Percentiles rank a stretch among this genome's conserved stretches.
These are phyloP conservation scores for Acropternis orthonyx DNA, from an alignment of 2,797 vertebrate species.

Conservation along the genomic window DNA sequence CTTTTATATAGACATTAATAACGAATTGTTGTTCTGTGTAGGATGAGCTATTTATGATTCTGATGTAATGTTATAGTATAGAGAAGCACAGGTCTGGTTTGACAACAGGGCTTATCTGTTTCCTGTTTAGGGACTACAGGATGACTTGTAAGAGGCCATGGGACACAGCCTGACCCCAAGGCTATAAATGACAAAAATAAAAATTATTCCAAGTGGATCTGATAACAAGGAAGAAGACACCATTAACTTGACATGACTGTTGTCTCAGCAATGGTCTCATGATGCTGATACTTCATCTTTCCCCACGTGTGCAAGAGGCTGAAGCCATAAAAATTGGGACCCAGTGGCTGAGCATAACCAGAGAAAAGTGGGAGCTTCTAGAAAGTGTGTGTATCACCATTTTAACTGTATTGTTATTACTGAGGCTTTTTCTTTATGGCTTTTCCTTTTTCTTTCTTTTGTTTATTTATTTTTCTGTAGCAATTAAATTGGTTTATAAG, in stretches of 20 bases:
- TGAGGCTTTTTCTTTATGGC: background rate
- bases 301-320: background rate
- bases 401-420: background rate
- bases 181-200: background rate
- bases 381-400: background rate
- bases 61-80: accelerated
- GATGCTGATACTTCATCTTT: background rate
- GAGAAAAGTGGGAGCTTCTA: background rate
- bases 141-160: background rate
- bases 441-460: background rate
- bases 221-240: background rate
- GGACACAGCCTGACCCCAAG: background rate
- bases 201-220: background rate
- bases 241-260: background rate
- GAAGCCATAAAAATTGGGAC: background rate
- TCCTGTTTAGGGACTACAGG: background rate
- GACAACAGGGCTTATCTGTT: background rate
- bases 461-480: no score
- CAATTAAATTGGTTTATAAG: background rate
- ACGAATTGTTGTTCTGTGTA: background rate
- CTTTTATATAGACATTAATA: background rate
- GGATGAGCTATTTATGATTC: background rate
- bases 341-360: background rate
- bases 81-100: background rate
- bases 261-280: background rate